Evolutionary conservation across 2,888 invertebrate genomes (phyloP), one percentile per base, ranked within the genome.

Genomic region (Tetramorium bicarinatum): DNA sequence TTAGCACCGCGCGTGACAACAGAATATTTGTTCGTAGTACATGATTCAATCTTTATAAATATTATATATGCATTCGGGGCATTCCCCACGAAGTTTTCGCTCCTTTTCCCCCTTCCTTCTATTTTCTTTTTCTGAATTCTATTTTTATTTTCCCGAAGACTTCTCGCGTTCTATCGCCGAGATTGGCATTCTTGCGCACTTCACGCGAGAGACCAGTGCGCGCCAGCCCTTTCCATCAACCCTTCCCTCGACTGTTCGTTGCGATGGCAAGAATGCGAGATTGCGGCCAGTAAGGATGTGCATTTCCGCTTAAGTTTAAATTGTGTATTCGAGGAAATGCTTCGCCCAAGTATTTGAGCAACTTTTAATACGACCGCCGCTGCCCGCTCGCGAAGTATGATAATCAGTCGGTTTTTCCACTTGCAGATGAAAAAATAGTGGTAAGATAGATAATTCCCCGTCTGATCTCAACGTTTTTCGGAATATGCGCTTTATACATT

Each of bases 291-390:
- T 56, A 64, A 66, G 47, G 81, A 34, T 69, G 59, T 59, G 56
- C 66, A 84, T 64, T 82, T 71, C 79, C 49, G 77, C 74, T 59
- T 59, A 91, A 92, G 88, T 92, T 92, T 92, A 92, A 92, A 92
- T 92, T 92, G 91, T 91, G 88, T 89, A 87, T 90, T 88, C 86
- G 88, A 86, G 88, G 82, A 89, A 92, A 91, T 88, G 89, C 87
- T 52, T 89, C 47, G 72, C 89, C 87, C 87, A 92, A 93, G 92
- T 92, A 92, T 91, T 91, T 88, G 74, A 83, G 72, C 81, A 92
- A 92, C 91, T 93, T 92, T 91, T 89, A 90, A 91, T 91, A 89
- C 87, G 86, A 85, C 79, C 67, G 54, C 74, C 18, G 64, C n/a
- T 75, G 71, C n/a, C 52, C 41, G 49, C 49, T 79, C 69, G 34